Evolutionary conservation across 2,888 invertebrate species (phyloP).

Genomic region (Mesochorus sp.): DNA sequence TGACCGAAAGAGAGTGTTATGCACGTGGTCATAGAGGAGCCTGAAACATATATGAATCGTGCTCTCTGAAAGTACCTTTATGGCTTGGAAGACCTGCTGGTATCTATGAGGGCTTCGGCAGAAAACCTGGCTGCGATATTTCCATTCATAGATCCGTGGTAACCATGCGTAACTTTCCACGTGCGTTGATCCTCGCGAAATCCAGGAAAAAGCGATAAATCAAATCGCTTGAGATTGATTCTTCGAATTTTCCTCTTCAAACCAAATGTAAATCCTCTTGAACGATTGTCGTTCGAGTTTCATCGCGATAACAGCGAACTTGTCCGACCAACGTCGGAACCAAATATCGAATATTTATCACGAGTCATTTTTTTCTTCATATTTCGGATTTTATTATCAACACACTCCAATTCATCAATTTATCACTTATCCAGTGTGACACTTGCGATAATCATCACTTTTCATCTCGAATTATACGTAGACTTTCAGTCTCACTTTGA

Average conservation of each 20-base stretch:
- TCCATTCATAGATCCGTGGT: slow-evolving; percentile 78
- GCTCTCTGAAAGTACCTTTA: slow-evolving; percentile 77
- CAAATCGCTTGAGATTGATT: not conserved
- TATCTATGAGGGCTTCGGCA: slow-evolving; percentile 77
- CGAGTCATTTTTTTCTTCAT: slow-evolving; percentile 22
- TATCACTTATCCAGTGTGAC: not conserved
- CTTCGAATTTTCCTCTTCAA: not conserved
- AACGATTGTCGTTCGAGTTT: not conserved
- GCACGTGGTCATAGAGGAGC: slow-evolving; percentile 67
- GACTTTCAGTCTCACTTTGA: slow-evolving; percentile 69
- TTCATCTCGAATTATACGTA: not conserved
- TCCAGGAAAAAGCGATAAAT: not conserved
- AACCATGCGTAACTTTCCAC: slow-evolving; percentile 75
- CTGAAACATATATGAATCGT: slow-evolving; percentile 14
- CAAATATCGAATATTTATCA: slow-evolving; percentile 19
- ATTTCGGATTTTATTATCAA: not conserved
- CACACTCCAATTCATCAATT: not conserved
- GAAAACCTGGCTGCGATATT: slow-evolving; percentile 79
- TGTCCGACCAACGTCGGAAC: slow-evolving; percentile 33
- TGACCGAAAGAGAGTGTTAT: slow-evolving; percentile 68
- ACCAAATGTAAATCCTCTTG: not conserved
- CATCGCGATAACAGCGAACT: not conserved
- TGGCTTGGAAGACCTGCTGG: slow-evolving; percentile 80
- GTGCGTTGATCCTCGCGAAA: slow-evolving; percentile 61
- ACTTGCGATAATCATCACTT: not conserved